phyloP scores from a whole-genome alignment of 2,113 vertebrate genomes.

The Rallus limicola region DNA sequence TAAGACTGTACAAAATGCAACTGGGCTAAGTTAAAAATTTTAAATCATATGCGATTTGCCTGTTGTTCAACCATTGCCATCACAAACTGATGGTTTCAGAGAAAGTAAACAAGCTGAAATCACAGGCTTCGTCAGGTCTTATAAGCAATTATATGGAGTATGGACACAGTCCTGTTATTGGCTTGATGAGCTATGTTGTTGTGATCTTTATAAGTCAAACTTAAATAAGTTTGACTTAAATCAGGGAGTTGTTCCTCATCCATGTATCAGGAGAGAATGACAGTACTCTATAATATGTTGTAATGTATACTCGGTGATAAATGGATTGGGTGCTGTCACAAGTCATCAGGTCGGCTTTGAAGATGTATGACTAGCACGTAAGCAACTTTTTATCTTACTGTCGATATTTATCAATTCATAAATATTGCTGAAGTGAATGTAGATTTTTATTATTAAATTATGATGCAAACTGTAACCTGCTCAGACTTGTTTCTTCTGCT shows the following conservation, averaged over 20 bases:
- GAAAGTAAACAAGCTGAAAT: constrained; percentile 16
- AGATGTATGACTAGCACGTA: constrained; percentile 29
- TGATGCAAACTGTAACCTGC: not conserved
- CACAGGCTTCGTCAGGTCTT: not conserved
- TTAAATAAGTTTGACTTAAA: constrained; percentile 60
- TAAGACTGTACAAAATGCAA: not conserved
- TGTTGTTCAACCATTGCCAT: not conserved
- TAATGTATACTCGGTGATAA: constrained; percentile 62
- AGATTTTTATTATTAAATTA: constrained; percentile 48
- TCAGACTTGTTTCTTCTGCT: not conserved
- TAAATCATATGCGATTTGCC: not conserved
- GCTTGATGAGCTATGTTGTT: constrained; percentile 38
- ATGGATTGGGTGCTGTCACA: constrained; percentile 53
- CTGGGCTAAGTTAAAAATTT: not conserved
- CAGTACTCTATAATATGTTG: constrained; percentile 52
- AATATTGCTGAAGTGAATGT: constrained; percentile 46
- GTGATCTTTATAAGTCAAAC: constrained; percentile 49
- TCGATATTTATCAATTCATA: constrained; percentile 43
- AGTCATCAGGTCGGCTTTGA: constrained; percentile 51
- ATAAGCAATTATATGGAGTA: not conserved
- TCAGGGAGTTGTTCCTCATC: constrained; percentile 21
- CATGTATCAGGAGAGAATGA: constrained; percentile 43
- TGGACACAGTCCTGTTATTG: not conserved
- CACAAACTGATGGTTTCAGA: not conserved
- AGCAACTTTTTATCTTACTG: constrained; percentile 44